Evolutionary conservation across 2,888 invertebrate species (phyloP).

Genomic region (Acrocyrtus sp.): DNA sequence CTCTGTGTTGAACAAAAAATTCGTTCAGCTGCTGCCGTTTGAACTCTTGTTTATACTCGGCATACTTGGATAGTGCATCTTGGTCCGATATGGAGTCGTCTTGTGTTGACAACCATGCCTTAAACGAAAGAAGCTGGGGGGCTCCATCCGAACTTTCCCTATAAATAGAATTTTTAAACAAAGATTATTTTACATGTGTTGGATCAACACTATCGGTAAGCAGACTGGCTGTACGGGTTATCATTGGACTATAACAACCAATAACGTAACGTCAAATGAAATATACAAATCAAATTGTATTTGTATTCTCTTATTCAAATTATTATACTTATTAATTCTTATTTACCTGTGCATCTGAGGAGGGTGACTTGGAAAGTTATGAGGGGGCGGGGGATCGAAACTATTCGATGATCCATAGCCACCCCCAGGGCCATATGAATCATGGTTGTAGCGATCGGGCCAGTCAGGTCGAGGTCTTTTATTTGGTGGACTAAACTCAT

Average conservation of each 20-base stretch:
- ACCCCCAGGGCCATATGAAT: constrained; percentile 52
- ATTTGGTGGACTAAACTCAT: constrained; percentile 63
- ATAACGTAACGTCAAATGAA: too few species aligned
- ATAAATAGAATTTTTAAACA: neutral
- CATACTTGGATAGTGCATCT: constrained; percentile 95
- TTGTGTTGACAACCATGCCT: constrained; percentile 94
- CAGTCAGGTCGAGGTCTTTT: constrained; percentile 62
- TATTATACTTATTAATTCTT: too few species aligned
- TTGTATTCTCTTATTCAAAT: neutral
- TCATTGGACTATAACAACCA: too few species aligned
- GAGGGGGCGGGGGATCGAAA: constrained; percentile 42
- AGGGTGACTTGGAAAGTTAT: constrained; percentile 37
- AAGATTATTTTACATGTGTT: too few species aligned
- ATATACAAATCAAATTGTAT: too few species aligned
- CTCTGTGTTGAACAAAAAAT: constrained; percentile 98
- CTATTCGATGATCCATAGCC: constrained; percentile 57
- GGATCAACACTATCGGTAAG: too few species aligned
- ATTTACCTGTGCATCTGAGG: constrained; percentile 72
- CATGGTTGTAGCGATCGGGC: constrained; percentile 61
- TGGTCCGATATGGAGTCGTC: constrained; percentile 98
- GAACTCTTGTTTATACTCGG: constrained; percentile 98
- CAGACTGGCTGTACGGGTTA: too few species aligned
- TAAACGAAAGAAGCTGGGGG: constrained; percentile 96
- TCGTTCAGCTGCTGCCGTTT: constrained; percentile 96
- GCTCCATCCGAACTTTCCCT: constrained; percentile 67